Evolutionary conservation across 2,888 invertebrate species (phyloP).

Genomic region (Andrena camellia): DNA sequence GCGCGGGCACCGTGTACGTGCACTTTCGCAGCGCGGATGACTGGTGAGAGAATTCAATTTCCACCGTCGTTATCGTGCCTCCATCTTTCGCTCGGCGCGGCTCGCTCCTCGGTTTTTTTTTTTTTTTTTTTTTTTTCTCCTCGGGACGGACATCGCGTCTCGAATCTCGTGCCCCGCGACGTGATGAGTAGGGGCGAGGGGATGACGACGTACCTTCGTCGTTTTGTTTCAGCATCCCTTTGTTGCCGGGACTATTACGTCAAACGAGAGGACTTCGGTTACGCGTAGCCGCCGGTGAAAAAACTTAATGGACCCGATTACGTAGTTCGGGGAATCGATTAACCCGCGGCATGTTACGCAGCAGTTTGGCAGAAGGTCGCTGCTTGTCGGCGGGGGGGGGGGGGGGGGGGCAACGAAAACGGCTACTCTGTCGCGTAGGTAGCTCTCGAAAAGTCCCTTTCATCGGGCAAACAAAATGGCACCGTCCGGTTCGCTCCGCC

Average conservation of each 20-base stretch:
- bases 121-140: too few relatives aligned
- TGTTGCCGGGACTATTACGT: slow-evolving; percentile 33
- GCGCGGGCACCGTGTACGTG: slow-evolving; percentile 60
- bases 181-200: background rate
- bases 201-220: background rate
- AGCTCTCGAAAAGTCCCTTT: background rate
- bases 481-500: background rate
- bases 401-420: background rate
- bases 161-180: slow-evolving; percentile 38
- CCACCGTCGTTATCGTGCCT: slow-evolving; percentile 81
- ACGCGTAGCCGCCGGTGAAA: slow-evolving; percentile 21
- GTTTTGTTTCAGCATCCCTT: slow-evolving; percentile 34
- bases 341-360: slow-evolving; percentile 28
- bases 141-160: slow-evolving; percentile 19
- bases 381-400: too few relatives aligned
- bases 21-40: slow-evolving; percentile 79
- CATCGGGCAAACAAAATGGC: background rate
- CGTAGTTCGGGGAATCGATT: slow-evolving; percentile 48
- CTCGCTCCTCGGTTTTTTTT: slow-evolving; percentile 70
- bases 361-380: background rate
- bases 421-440: background rate
- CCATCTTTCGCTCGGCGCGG: slow-evolving; percentile 77
- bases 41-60: slow-evolving; percentile 84
- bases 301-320: slow-evolving; percentile 46
- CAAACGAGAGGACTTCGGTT: slow-evolving; percentile 14